These are phyloP conservation scores for Eleginops maclovinus DNA, from an alignment of 2,113 vertebrate genomes.

Conservation along the genomic window DNA sequence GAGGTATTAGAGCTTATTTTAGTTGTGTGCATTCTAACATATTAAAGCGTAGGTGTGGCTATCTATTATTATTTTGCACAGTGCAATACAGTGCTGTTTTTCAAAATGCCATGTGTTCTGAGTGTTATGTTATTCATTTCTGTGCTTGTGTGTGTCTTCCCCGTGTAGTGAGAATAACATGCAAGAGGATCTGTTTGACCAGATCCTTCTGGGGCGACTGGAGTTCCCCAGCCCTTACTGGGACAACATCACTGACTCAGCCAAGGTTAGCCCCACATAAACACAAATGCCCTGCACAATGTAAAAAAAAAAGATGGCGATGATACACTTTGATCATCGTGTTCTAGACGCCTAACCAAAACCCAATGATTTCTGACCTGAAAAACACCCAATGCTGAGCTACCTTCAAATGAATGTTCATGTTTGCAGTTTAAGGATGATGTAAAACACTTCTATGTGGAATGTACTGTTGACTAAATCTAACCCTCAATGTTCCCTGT, in stretches of 20 bases:
- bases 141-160: constrained; percentile 23
- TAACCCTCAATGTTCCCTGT: too few species aligned
- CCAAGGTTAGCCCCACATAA: constrained; percentile 86
- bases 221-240: constrained; percentile 98
- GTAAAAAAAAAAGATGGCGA: too few species aligned
- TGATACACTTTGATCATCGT: too few species aligned
- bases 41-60: too few species aligned
- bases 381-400: too few species aligned
- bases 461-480: not conserved
- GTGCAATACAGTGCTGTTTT: not conserved
- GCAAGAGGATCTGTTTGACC: constrained; percentile 98
- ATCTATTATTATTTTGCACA: not conserved
- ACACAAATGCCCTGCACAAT: not conserved
- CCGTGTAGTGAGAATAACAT: constrained; percentile 91
- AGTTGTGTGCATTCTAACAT: too few species aligned
- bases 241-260: constrained; percentile 95
- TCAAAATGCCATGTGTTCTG: not conserved
- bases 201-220: constrained; percentile 93
- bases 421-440: too few species aligned
- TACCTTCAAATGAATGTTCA: too few species aligned
- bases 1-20: too few species aligned
- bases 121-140: not conserved
- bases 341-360: too few species aligned
- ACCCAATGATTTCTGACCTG: too few species aligned
- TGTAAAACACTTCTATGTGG: not conserved